Evolutionary conservation across 2,888 invertebrate species (phyloP).

Genomic region (Caenorhabditis zanzibari): DNA sequence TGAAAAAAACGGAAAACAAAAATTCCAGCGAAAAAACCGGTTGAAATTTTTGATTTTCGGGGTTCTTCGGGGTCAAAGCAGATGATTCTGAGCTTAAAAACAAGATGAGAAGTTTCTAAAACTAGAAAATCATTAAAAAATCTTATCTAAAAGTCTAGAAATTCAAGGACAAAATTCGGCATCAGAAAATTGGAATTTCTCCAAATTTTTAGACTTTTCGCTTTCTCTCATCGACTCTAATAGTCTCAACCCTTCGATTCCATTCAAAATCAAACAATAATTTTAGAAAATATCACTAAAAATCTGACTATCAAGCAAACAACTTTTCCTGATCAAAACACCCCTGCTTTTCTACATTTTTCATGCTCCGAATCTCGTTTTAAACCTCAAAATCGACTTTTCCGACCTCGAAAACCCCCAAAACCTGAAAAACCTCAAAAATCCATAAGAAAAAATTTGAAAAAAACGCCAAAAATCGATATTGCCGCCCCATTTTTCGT

Average conservation of each 20-base stretch:
- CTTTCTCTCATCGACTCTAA: too few relatives aligned
- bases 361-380: neutral
- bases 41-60: neutral
- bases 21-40: neutral
- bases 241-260: too few relatives aligned
- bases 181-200: neutral
- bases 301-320: neutral
- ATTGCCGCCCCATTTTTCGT: conserved; percentile 30
- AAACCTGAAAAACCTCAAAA: neutral
- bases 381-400: neutral
- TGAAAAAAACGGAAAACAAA: neutral
- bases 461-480: conserved; percentile 42
- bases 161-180: too few relatives aligned
- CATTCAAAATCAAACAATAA: too few relatives aligned
- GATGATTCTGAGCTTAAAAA: neutral
- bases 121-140: neutral
- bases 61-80: neutral
- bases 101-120: neutral
- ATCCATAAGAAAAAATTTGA: neutral
- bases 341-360: neutral
- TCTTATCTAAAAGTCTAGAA: neutral
- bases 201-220: neutral
- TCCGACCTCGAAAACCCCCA: neutral
- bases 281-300: neutral
- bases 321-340: neutral